A percentile compares a stretch with the other conserved stretches of the same genome.
Evolutionary conservation across 2,113 vertebrate genomes (phyloP).

Genomic region (Chitala chitala): DNA sequence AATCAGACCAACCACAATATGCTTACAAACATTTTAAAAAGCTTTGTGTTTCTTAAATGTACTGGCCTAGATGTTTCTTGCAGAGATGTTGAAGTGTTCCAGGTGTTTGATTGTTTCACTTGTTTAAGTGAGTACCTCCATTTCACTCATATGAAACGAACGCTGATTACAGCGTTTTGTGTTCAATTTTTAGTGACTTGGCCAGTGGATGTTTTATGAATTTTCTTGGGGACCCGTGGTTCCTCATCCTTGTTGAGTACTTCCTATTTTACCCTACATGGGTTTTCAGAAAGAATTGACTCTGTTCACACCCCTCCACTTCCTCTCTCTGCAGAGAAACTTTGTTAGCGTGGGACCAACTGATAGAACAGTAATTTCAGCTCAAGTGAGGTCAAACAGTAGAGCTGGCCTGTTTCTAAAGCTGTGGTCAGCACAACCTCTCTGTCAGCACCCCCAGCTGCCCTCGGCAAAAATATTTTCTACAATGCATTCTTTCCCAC

Average conservation of each 20-base stretch:
- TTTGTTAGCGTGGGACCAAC: constrained; percentile 38
- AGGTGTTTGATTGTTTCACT: not conserved
- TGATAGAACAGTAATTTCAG: constrained; percentile 28
- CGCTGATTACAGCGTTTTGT: not conserved
- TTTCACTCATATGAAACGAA: not conserved
- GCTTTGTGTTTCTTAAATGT: no score
- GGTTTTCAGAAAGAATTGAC: not conserved
- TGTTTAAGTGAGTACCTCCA: not conserved
- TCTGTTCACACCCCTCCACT: constrained; percentile 24
- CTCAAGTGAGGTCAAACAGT: not conserved
- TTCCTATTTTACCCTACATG: constrained; percentile 9
- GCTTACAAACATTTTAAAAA: not conserved
- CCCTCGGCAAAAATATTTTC: no score
- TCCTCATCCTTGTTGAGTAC: not conserved
- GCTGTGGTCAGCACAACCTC: no score
- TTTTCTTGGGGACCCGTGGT: no score
- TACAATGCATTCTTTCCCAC: no score
- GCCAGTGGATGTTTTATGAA: not conserved
- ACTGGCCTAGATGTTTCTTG: no score
- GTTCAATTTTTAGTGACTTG: not conserved
- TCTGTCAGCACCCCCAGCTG: no score
- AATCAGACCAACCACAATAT: not conserved
- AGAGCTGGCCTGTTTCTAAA: no score
- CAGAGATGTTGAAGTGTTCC: not conserved
- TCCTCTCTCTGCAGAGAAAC: constrained; percentile 50